Percentiles rank a stretch among this genome's conserved stretches.
Evolutionary conservation across 2,113 vertebrate genomes (phyloP).

Genomic region (Scomber scombrus): DNA sequence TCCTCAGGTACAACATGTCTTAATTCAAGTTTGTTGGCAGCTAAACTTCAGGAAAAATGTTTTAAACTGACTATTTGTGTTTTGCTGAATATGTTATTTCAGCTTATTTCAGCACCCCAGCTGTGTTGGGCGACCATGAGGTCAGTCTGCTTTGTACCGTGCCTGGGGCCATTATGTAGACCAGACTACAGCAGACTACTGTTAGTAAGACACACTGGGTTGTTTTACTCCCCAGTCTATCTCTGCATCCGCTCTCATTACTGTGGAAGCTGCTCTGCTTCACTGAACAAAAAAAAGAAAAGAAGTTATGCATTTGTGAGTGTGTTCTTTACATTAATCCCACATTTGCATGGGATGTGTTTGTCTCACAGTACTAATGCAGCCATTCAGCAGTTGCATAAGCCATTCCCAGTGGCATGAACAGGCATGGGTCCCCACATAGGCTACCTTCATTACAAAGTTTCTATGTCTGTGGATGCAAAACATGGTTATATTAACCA

Average conservation of each 20-base stretch:
- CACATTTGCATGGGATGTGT: conserved; percentile 8
- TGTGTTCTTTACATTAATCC: conserved; percentile 31
- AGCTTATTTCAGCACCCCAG: not conserved
- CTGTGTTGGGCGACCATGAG: conserved; percentile 17
- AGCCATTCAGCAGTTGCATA: too few species aligned
- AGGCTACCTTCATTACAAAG: too few species aligned
- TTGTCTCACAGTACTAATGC: not conserved
- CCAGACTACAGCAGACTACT: conserved; percentile 8
- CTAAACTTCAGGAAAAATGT: not conserved
- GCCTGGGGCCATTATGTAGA: conserved; percentile 17
- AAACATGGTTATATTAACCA: too few species aligned
- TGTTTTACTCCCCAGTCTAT: conserved; percentile 10
- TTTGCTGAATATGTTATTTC: not conserved
- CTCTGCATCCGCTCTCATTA: conserved; percentile 34
- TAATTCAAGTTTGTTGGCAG: not conserved
- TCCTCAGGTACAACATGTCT: not conserved
- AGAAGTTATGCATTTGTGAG: conserved; percentile 25
- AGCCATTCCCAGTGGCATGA: too few species aligned
- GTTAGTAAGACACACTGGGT: conserved; percentile 23
- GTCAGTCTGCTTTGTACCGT: conserved; percentile 33
- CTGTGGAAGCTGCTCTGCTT: conserved; percentile 2
- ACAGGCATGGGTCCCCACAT: too few species aligned
- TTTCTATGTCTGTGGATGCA: too few species aligned
- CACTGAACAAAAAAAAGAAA: conserved; percentile 2
- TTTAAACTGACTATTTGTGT: not conserved